These are phyloP conservation scores for Hemaris fuciformis DNA, from an alignment of 2,888 invertebrate species.

Conservation along the genomic window DNA sequence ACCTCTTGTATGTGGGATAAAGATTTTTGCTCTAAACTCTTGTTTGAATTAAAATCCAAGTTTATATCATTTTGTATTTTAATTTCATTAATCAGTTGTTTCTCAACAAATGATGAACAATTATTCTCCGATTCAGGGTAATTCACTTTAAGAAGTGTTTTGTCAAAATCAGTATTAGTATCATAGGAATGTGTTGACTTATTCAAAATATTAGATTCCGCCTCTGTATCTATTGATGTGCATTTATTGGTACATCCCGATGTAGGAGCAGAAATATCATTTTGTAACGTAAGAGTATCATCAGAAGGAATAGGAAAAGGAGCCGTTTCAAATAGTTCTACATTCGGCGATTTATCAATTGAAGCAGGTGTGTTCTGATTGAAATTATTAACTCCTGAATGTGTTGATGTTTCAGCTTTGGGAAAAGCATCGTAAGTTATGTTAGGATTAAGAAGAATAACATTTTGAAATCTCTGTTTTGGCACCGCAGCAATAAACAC, in stretches of 20 bases:
- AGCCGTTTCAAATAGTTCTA: background rate
- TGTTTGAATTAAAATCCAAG: slow-evolving; percentile 30
- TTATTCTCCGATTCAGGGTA: background rate
- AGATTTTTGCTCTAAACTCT: slow-evolving; percentile 44
- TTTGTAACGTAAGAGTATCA: background rate
- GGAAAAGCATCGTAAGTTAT: slow-evolving; percentile 48
- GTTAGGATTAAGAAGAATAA: slow-evolving; percentile 51
- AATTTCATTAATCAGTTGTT: too few relatives aligned
- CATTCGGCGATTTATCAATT: background rate
- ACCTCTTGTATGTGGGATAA: slow-evolving; percentile 57
- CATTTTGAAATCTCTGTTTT: slow-evolving; percentile 44
- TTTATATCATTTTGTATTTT: background rate
- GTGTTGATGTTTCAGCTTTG: slow-evolving; percentile 18
- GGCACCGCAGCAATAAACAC: slow-evolving; percentile 37
- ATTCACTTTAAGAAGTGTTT: background rate
- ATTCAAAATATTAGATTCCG: background rate
- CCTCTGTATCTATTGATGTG: background rate
- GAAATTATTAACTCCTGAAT: background rate
- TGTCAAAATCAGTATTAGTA: background rate
- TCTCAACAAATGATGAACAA: background rate
- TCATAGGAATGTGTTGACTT: background rate
- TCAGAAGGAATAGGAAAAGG: background rate
- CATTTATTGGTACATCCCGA: background rate
- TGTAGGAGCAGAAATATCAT: background rate
- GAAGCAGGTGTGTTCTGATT: background rate